phyloP scores from a whole-genome alignment of 1,140 invertebrate genomes.

The Lasioglossum baleicum region DNA sequence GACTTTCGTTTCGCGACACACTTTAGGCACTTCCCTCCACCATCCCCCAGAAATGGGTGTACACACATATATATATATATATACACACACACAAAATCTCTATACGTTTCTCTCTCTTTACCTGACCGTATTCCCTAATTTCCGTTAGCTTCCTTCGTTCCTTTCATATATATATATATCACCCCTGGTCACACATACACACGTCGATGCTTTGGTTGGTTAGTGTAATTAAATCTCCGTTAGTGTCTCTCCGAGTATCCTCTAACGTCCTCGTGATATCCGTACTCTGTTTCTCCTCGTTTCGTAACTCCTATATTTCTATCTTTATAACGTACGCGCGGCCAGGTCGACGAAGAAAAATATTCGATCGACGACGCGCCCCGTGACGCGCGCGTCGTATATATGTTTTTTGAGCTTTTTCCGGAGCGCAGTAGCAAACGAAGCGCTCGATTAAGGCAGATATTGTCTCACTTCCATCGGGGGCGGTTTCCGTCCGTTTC shows the following conservation, averaged over 20 bases:
- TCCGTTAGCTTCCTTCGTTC: background rate
- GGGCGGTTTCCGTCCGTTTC: background rate
- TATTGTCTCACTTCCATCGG: conserved; percentile 5
- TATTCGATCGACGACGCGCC: background rate
- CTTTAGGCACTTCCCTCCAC: conserved; percentile 53
- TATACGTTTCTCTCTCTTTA: background rate
- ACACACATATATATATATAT: background rate
- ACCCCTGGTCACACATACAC: conserved; percentile 29
- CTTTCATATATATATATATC: too few species aligned
- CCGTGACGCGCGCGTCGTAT: conserved; percentile 15
- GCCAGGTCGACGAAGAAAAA: background rate
- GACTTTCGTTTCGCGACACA: conserved; percentile 30
- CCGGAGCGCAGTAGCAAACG: background rate
- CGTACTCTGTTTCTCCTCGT: background rate
- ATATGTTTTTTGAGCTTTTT: conserved; percentile 24
- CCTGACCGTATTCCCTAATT: conserved; percentile 12
- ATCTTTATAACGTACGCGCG: background rate
- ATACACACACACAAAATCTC: too few species aligned
- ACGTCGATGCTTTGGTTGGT: conserved; percentile 57
- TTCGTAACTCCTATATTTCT: conserved; percentile 1
- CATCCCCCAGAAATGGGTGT: conserved; percentile 29
- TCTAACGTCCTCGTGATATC: background rate
- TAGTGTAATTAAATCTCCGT: conserved; percentile 35
- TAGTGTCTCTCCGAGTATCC: background rate
- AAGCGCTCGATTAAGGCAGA: conserved; percentile 2